Evolutionary conservation across 2,888 invertebrate genomes (phyloP).

Genomic region (Pristionchus maxplancki): DNA sequence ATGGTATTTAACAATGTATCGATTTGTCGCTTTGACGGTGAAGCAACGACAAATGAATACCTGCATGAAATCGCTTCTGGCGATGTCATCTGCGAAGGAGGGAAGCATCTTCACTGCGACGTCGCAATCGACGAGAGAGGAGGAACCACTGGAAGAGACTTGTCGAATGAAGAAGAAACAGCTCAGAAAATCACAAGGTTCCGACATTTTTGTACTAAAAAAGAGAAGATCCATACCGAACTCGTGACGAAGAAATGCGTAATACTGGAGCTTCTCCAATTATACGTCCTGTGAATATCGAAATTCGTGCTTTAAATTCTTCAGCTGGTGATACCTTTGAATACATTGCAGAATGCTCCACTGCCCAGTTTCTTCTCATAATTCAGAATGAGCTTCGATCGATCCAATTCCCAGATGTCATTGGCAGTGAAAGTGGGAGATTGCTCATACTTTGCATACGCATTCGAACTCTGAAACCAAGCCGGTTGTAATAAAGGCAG

Average conservation of each 20-base stretch:
- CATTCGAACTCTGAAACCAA: slow-evolving; percentile 18
- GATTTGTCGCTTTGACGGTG: no score
- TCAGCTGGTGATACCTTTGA: slow-evolving; percentile 57
- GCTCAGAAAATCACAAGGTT: not conserved
- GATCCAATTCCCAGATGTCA: slow-evolving; percentile 44
- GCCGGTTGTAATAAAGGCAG: no score
- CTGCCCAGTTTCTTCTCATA: slow-evolving; percentile 71
- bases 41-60: slow-evolving; percentile 52
- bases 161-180: no score
- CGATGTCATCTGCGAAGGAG: slow-evolving; percentile 72
- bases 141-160: not conserved
- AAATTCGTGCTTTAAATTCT: not conserved
- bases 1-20: no score
- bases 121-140: slow-evolving; percentile 61
- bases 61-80: slow-evolving; percentile 71
- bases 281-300: slow-evolving; percentile 57
- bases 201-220: not conserved
- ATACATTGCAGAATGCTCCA: slow-evolving; percentile 74
- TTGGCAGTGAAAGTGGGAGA: not conserved
- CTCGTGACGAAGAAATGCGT: not conserved
- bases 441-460: slow-evolving; percentile 42
- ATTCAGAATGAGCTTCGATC: slow-evolving; percentile 64
- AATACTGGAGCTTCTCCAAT: slow-evolving; percentile 66
- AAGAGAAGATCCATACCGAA: not conserved
- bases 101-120: slow-evolving; percentile 74